Conservation (phyloP, 2,888 invertebrate species). For the Sisyra nigra region DNA sequence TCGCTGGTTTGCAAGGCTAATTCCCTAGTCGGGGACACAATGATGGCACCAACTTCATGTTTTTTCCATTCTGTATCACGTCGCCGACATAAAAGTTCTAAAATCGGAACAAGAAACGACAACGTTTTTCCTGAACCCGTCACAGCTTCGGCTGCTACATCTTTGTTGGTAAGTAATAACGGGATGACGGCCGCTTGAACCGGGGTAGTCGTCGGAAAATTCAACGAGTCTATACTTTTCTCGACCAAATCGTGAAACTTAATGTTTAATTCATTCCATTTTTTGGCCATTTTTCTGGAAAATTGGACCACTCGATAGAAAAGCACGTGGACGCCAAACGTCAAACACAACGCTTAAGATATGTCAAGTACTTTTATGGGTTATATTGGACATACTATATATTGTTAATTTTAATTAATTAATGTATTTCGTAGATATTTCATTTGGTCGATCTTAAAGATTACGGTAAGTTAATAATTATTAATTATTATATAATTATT, state of each 20-base stretch:
- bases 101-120: constrained; percentile 82
- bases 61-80: constrained; percentile 41
- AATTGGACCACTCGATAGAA: too few relatives aligned
- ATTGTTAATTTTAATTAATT: too few relatives aligned
- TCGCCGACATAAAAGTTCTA: constrained; percentile 63
- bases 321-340: too few relatives aligned
- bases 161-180: constrained; percentile 73
- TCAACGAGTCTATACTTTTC: constrained; percentile 30
- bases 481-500: too few relatives aligned
- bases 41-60: constrained; percentile 70
- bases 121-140: constrained; percentile 98
- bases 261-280: constrained; percentile 31
- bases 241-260: constrained; percentile 27
- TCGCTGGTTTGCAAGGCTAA: constrained; percentile 78
- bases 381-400: too few relatives aligned
- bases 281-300: constrained; percentile 19
- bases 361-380: too few relatives aligned
- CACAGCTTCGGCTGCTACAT: constrained; percentile 95
- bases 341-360: too few relatives aligned
- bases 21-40: constrained; percentile 93
- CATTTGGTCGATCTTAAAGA: too few relatives aligned
- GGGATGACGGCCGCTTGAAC: constrained; percentile 79
- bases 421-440: too few relatives aligned
- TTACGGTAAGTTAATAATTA: too few relatives aligned
- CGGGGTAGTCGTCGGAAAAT: constrained; percentile 41